These are phyloP conservation scores for Atethmia centrago DNA, from an alignment of 2,888 invertebrate species.

Conservation along the genomic window DNA sequence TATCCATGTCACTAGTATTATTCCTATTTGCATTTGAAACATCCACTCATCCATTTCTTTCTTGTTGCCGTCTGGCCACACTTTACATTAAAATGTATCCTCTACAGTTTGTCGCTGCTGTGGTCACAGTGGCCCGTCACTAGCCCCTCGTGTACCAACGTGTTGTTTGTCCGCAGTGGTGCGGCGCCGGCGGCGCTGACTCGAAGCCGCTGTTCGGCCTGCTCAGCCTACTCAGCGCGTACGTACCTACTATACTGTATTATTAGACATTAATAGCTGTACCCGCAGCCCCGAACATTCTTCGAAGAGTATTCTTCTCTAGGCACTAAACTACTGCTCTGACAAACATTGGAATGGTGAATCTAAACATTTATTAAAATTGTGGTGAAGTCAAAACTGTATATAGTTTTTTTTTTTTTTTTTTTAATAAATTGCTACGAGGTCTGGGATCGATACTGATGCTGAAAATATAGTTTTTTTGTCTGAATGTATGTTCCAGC, in stretches of 20 bases:
- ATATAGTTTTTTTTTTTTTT: no score
- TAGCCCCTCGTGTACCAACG: not conserved
- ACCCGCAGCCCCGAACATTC: not conserved
- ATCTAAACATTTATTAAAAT: no score
- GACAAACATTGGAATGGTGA: not conserved
- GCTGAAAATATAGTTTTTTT: no score
- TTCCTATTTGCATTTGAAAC: not conserved
- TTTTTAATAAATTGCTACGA: no score
- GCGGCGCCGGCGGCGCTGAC: not conserved
- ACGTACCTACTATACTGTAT: not conserved
- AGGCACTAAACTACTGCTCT: not conserved
- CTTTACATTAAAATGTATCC: no score
- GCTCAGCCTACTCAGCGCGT: slow-evolving; percentile 16
- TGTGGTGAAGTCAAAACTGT: no score
- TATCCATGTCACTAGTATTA: not conserved
- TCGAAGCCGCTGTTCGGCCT: slow-evolving; percentile 21
- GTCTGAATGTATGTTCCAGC: no score
- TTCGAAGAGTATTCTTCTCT: not conserved
- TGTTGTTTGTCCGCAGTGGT: slow-evolving; percentile 22
- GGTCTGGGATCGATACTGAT: no score
- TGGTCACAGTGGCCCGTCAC: no score
- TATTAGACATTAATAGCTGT: not conserved
- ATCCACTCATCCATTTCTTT: not conserved
- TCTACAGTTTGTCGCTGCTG: not conserved
- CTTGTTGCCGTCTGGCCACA: not conserved